These are phyloP conservation scores for Corvus moneduloides DNA, from an alignment of 2,113 vertebrate species.

Conservation along the genomic window DNA sequence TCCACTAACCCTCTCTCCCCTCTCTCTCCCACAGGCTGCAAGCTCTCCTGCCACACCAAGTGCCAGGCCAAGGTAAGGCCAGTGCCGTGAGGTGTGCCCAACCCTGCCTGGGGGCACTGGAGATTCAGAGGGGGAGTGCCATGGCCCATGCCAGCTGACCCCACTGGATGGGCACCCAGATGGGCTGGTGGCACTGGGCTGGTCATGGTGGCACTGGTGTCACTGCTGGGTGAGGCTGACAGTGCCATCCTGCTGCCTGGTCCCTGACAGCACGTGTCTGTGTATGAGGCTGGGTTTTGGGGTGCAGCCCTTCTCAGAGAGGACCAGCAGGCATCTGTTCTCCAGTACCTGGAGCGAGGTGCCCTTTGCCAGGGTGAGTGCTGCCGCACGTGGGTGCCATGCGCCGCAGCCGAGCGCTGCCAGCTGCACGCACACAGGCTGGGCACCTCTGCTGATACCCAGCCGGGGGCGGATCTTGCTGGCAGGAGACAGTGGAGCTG, in stretches of 20 bases:
- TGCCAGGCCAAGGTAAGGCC: conserved; percentile 58
- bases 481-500: background rate
- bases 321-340: background rate
- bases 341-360: background rate
- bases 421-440: background rate
- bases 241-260: background rate
- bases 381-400: background rate
- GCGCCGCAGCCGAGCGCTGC: accelerated
- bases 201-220: background rate
- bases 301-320: background rate
- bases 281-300: background rate
- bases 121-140: background rate
- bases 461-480: background rate
- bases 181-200: background rate
- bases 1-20: background rate
- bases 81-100: accelerated
- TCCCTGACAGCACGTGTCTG: accelerated
- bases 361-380: background rate
- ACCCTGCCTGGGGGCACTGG: accelerated
- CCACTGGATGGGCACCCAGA: background rate
- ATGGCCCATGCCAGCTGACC: background rate
- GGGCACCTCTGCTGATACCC: background rate
- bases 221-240: background rate
- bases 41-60: conserved; percentile 63
- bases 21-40: conserved; percentile 11